Percentiles rank a stretch among this genome's conserved stretches.
phyloP scores from a whole-genome alignment of 2,113 vertebrate genomes.

The Gymnarchus niloticus region DNA sequence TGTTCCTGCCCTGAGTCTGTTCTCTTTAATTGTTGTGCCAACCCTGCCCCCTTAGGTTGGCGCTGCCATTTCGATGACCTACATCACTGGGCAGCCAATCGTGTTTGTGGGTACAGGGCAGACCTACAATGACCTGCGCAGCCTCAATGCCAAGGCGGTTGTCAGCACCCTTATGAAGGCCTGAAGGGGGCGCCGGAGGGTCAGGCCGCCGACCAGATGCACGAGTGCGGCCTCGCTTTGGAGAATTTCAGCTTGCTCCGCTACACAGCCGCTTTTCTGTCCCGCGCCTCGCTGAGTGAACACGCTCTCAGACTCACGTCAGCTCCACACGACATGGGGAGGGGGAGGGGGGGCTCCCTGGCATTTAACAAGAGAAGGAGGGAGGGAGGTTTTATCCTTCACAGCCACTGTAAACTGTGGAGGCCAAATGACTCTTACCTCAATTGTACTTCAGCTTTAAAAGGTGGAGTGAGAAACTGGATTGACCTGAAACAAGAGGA shows the following conservation, averaged over 20 bases:
- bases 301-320: neutral
- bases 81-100: slow-evolving; percentile 97
- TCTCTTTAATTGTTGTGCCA: neutral
- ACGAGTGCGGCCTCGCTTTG: neutral
- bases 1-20: no score
- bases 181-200: slow-evolving; percentile 48
- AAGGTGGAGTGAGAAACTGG: neutral
- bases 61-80: slow-evolving; percentile 97
- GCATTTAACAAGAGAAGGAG: neutral
- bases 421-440: slow-evolving; percentile 45
- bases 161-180: slow-evolving; percentile 97
- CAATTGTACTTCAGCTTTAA: slow-evolving; percentile 34
- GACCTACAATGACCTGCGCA: slow-evolving; percentile 96
- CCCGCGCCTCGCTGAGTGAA: neutral
- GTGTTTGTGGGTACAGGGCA: slow-evolving; percentile 97
- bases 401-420: slow-evolving; percentile 26
- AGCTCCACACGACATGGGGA: neutral
- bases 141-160: slow-evolving; percentile 91
- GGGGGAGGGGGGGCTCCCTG: slow-evolving; percentile 23
- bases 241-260: slow-evolving; percentile 36
- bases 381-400: slow-evolving; percentile 29
- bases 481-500: neutral
- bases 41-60: slow-evolving; percentile 69
- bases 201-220: neutral
- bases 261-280: slow-evolving; percentile 27